These are phyloP conservation scores for Ferdinandea cuprea DNA, from an alignment of 2,888 invertebrate species.

Conservation along the genomic window DNA sequence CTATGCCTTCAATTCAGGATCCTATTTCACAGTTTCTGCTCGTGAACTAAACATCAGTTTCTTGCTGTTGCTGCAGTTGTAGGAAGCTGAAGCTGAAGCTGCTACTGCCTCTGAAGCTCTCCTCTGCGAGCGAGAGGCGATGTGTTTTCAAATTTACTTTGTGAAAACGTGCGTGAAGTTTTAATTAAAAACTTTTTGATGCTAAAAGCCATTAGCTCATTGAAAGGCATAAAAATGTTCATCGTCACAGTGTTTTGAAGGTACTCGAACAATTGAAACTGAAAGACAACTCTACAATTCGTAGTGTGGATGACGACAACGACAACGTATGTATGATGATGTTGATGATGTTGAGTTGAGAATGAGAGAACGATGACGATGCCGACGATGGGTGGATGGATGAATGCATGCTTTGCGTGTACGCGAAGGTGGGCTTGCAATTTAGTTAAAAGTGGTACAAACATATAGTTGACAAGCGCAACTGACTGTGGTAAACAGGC, in stretches of 20 bases:
- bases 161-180: slow-evolving; percentile 75
- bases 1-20: slow-evolving; percentile 54
- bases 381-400: not conserved
- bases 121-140: slow-evolving; percentile 58
- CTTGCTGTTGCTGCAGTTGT: slow-evolving; percentile 62
- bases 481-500: slow-evolving; percentile 9
- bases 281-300: slow-evolving; percentile 48
- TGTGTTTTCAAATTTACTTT: slow-evolving; percentile 73
- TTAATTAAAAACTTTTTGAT: slow-evolving; percentile 73
- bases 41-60: slow-evolving; percentile 68
- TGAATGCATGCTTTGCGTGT: slow-evolving; percentile 30
- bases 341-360: too few relatives aligned
- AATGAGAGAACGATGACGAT: too few relatives aligned
- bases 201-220: slow-evolving; percentile 70
- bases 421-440: slow-evolving; percentile 7
- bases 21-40: slow-evolving; percentile 73
- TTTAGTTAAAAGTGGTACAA: slow-evolving; percentile 23
- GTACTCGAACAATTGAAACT: slow-evolving; percentile 56
- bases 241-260: slow-evolving; percentile 31
- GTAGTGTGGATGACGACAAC: not conserved
- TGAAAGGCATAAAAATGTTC: slow-evolving; percentile 69
- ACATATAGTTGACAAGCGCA: slow-evolving; percentile 5
- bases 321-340: not conserved
- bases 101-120: too few relatives aligned
- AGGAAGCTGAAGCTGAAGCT: too few relatives aligned